Base-by-base conservation (phyloP, 2,113 vertebrate genomes). In the Hepsetus odoe region DNA sequence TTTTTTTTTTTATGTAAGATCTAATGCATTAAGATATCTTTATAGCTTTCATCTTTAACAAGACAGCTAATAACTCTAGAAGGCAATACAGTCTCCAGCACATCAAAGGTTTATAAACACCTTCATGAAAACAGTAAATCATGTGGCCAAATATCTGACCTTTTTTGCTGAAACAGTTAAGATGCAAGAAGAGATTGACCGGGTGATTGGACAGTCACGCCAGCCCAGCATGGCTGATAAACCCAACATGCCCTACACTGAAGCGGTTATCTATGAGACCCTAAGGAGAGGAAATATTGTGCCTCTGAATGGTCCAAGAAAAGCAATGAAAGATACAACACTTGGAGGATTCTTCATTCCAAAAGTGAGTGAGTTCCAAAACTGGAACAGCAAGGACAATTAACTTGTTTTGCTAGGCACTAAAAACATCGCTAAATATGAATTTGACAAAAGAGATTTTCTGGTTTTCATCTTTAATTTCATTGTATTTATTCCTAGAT, bases 201-300 rank as follows among this genome's bases (percentile, higher is more conserved):
- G 35, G 0, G 90, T 91, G 66, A 88, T 94, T 0, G 92, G 93
- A 72, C 88, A 79, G 74, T 78, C 13, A 0, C 87, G 86, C 1
- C 85, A 55, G 1, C 93, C 93, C 5, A 65, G 64, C 0, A 89
- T 94, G 91, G 84, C 88, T 0, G 94, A 95, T 89, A 91, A 83
- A 72, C 49, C 70, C 75, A 90, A 72, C 55, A 83, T 95, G 90
- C 95, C 95, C 0, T 98, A 94, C 83, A 95, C 94, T 38, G 91
- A 95, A 0, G 95, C 95, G 0, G 94, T 95, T 59, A 83, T 97
- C 86, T 95, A 97, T 0, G 96, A 97, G 80, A 89, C 95, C 76
- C 94, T 93, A 82, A 93, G 96, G 77, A 93, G 91, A 80, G 83
- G 90, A 51, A 94, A 95, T 22, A 89, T 96, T 0, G 0, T 95